phyloP scores from a whole-genome alignment of 1,140 invertebrate genomes.

The Orchesella cincta region DNA sequence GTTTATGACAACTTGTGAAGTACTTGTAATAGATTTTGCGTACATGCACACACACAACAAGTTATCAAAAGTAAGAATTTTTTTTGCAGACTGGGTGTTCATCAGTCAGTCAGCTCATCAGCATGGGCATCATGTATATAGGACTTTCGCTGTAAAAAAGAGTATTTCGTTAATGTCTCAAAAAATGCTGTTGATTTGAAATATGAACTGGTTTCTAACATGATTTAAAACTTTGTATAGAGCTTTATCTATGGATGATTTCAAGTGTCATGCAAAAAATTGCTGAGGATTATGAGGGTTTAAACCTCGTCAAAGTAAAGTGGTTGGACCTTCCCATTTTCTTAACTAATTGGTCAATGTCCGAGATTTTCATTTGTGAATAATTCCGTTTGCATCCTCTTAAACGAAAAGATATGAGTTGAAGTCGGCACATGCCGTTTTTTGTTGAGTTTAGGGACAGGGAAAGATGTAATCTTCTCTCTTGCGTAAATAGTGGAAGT shows the following conservation, averaged over 20 bases:
- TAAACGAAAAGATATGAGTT: not conserved
- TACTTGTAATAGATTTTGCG: not conserved
- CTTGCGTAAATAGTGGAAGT: no score
- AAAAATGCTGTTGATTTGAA: not conserved
- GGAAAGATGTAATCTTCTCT: not conserved
- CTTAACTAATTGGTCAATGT: slow-evolving; percentile 5
- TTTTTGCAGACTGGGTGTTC: slow-evolving; percentile 11
- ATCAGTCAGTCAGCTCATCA: not conserved
- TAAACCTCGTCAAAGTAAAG: no score
- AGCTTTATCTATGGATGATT: no score
- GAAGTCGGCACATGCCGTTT: slow-evolving; percentile 11
- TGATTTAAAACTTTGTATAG: no score
- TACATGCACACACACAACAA: not conserved
- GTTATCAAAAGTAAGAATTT: not conserved
- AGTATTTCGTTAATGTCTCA: not conserved
- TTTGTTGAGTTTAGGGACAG: not conserved
- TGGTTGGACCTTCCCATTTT: slow-evolving; percentile 5
- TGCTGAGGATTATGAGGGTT: no score
- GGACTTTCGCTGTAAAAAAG: no score
- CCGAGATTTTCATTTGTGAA: not conserved
- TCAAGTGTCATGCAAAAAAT: no score
- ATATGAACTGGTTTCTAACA: slow-evolving; percentile 6
- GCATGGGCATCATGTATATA: not conserved
- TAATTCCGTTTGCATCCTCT: no score
- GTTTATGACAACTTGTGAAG: slow-evolving; percentile 8